Conservation (phyloP, 1,140 invertebrate genomes). For the Gryon sp. region DNA sequence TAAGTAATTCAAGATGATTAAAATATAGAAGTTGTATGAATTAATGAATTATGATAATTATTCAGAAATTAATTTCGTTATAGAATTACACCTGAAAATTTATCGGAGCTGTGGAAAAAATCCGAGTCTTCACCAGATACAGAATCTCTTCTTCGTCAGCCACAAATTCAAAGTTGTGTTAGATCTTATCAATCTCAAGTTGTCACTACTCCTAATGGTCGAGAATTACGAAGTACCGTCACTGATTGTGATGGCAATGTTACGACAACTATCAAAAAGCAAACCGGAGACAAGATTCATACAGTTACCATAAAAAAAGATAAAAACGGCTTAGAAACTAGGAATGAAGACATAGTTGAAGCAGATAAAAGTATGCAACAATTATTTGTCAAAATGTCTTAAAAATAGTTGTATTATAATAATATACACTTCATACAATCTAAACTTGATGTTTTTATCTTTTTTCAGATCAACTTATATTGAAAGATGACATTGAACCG, state of each 20-base stretch:
- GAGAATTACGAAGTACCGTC: constrained; percentile 76
- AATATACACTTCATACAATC: neutral
- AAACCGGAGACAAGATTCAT: constrained; percentile 77
- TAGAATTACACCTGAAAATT: constrained; percentile 74
- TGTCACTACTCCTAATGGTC: constrained; percentile 75
- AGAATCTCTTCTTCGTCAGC: constrained; percentile 13
- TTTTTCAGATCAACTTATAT: constrained; percentile 70
- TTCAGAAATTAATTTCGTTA: constrained; percentile 4
- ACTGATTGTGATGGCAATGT: constrained; percentile 79
- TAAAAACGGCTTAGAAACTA: constrained; percentile 77
- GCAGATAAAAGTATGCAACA: constrained; percentile 75
- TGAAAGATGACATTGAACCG: constrained; percentile 58
- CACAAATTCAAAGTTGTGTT: constrained; percentile 62
- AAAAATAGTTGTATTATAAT: neutral
- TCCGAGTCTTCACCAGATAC: constrained; percentile 14
- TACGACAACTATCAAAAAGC: constrained; percentile 76
- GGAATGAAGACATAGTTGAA: constrained; percentile 76
- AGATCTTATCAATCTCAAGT: constrained; percentile 72
- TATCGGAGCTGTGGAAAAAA: constrained; percentile 72
- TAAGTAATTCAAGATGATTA: constrained; percentile 63
- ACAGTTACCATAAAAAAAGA: constrained; percentile 74
- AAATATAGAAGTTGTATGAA: neutral
- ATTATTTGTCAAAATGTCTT: neutral
- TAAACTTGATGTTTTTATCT: constrained; percentile 23
- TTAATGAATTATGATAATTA: neutral